phyloP scores from a whole-genome alignment of 2,113 vertebrate genomes.

The Takifugu flavidus region DNA sequence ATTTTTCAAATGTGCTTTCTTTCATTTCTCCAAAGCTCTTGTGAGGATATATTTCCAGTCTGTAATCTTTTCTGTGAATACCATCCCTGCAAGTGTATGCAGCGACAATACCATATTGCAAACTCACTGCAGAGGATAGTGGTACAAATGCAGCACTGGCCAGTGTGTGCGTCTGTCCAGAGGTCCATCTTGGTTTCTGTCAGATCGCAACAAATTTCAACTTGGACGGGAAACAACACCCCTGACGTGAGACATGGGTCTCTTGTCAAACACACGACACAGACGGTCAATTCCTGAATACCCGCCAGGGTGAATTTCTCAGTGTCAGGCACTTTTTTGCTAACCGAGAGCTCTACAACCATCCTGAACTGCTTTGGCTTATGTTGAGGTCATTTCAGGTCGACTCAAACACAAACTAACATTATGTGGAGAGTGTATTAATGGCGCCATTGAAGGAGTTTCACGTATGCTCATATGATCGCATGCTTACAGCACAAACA shows the following conservation, averaged over 20 bases:
- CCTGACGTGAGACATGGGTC: conserved; percentile 48
- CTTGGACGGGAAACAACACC: conserved; percentile 28
- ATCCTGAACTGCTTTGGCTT: conserved; percentile 13
- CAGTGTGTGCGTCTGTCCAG: neutral
- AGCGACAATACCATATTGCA: neutral
- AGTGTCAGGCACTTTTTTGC: conserved; percentile 4
- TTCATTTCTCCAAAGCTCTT: too few species aligned
- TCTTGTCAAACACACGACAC: conserved; percentile 56
- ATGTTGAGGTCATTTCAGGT: conserved; percentile 24
- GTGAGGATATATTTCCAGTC: too few species aligned
- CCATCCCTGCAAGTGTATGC: too few species aligned
- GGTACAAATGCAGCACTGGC: neutral
- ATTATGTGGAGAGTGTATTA: too few species aligned
- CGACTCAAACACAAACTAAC: too few species aligned
- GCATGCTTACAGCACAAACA: too few species aligned
- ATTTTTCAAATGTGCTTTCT: too few species aligned
- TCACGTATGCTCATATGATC: too few species aligned
- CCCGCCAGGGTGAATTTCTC: conserved; percentile 37
- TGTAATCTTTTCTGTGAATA: too few species aligned
- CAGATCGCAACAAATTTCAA: conserved; percentile 32
- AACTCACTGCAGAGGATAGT: neutral
- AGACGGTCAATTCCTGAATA: conserved; percentile 25
- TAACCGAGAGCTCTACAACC: conserved; percentile 6
- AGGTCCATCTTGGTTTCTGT: conserved; percentile 39
- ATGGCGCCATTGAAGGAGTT: too few species aligned